These are phyloP conservation scores for Ophraella communa DNA, from an alignment of 2,888 invertebrate genomes.

Conservation along the genomic window DNA sequence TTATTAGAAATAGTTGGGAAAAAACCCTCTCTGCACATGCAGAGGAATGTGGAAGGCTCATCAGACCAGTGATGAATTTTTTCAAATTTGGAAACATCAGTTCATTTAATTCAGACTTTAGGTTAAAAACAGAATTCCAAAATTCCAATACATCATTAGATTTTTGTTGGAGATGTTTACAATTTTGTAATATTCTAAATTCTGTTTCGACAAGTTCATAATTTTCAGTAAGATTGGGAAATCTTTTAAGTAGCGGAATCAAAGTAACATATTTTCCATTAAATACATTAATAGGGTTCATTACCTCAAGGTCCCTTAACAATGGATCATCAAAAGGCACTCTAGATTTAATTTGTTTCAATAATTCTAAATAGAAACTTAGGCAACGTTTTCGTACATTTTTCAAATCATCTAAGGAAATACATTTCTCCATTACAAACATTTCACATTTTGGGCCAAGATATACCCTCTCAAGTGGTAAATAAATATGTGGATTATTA, in stretches of 20 bases:
- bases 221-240: too few species aligned
- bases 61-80: neutral
- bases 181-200: neutral
- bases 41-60: slow-evolving; percentile 8
- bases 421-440: too few species aligned
- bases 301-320: too few species aligned
- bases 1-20: slow-evolving; percentile 2
- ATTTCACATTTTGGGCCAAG: neutral
- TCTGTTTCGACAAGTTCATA: neutral
- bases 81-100: neutral
- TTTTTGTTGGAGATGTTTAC: too few species aligned
- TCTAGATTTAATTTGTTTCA: neutral
- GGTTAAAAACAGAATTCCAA: too few species aligned
- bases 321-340: too few species aligned
- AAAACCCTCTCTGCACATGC: slow-evolving; percentile 1
- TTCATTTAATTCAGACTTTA: neutral
- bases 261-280: too few species aligned
- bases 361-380: neutral
- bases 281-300: too few species aligned
- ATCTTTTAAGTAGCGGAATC: too few species aligned
- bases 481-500: neutral
- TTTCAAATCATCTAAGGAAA: neutral
- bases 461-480: neutral
- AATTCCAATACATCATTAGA: too few species aligned
- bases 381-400: neutral